Percentiles rank a stretch among this genome's conserved stretches.
These are phyloP conservation scores for Zaprionus kolodkinae DNA, from an alignment of 1,140 invertebrate genomes.

Conservation along the genomic window DNA sequence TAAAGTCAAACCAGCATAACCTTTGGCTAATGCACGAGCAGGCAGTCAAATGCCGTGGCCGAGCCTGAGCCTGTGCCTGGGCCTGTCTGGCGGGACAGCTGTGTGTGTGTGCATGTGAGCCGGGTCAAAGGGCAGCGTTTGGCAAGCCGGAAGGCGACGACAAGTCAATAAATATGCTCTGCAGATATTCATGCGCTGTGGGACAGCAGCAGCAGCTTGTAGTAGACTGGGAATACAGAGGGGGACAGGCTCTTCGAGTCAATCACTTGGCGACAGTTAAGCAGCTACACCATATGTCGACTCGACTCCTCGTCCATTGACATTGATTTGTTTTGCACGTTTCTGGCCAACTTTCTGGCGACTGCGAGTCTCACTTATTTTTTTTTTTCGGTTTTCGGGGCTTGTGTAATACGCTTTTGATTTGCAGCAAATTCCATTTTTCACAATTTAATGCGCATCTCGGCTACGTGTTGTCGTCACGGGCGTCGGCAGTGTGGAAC, in stretches of 20 bases:
- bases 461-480: slow-evolving; percentile 79
- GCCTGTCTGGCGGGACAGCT: slow-evolving; percentile 38
- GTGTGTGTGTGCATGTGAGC: slow-evolving; percentile 48
- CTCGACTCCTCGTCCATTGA: slow-evolving; percentile 35
- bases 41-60: slow-evolving; percentile 76
- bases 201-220: slow-evolving; percentile 9
- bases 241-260: slow-evolving; percentile 34
- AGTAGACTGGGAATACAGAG: slow-evolving; percentile 12
- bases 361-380: slow-evolving; percentile 69
- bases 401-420: slow-evolving; percentile 78
- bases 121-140: slow-evolving; percentile 59
- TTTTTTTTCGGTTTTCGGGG: no score
- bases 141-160: slow-evolving; percentile 53
- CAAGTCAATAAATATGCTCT: slow-evolving; percentile 78
- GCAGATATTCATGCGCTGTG: slow-evolving; percentile 65
- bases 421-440: slow-evolving; percentile 81
- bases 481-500: slow-evolving; percentile 61
- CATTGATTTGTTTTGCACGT: slow-evolving; percentile 76
- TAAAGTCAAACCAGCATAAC: slow-evolving; percentile 42
- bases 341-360: slow-evolving; percentile 36
- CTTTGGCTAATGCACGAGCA: slow-evolving; percentile 79
- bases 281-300: slow-evolving; percentile 37
- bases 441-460: slow-evolving; percentile 82
- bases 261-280: slow-evolving; percentile 67
- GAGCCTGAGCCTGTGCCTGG: no score